Percentiles rank a stretch among this genome's conserved stretches.
phyloP scores from a whole-genome alignment of 2,113 vertebrate species.

The Brachyhypopomus occidentalis region DNA sequence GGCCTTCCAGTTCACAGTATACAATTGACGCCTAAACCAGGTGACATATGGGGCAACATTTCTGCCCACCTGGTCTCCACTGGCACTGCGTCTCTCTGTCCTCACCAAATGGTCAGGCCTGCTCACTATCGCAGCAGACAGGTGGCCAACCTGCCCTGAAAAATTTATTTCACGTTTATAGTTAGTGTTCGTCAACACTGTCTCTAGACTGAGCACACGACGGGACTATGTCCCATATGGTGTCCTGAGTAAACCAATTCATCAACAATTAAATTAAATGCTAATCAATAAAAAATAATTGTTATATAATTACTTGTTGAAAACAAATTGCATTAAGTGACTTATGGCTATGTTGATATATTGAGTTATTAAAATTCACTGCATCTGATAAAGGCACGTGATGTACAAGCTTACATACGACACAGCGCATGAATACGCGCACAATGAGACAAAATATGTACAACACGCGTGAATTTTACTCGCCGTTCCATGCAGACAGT shows the following conservation, averaged over 20 bases:
- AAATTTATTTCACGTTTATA: slow-evolving; percentile 63
- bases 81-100: slow-evolving; percentile 52
- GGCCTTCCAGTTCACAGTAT: slow-evolving; percentile 26
- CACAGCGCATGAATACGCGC: slow-evolving; percentile 32
- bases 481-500: slow-evolving; percentile 55
- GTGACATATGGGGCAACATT: slow-evolving; percentile 64
- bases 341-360: not conserved
- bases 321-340: not conserved
- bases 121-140: slow-evolving; percentile 63
- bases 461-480: slow-evolving; percentile 52
- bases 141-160: slow-evolving; percentile 63
- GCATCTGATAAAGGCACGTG: not conserved
- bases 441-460: slow-evolving; percentile 41
- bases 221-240: slow-evolving; percentile 54
- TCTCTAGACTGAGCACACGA: slow-evolving; percentile 49
- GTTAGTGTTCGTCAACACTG: slow-evolving; percentile 56
- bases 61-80: slow-evolving; percentile 62
- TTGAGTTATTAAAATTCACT: not conserved
- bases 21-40: slow-evolving; percentile 50
- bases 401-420: not conserved
- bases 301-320: not conserved
- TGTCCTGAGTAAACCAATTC: slow-evolving; percentile 50
- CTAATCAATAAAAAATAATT: slow-evolving; percentile 22
- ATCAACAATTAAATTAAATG: slow-evolving; percentile 45
- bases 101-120: slow-evolving; percentile 54